Evolutionary conservation across 2,888 invertebrate species (phyloP).

Genomic region (Glyphotaelius pellucidus): DNA sequence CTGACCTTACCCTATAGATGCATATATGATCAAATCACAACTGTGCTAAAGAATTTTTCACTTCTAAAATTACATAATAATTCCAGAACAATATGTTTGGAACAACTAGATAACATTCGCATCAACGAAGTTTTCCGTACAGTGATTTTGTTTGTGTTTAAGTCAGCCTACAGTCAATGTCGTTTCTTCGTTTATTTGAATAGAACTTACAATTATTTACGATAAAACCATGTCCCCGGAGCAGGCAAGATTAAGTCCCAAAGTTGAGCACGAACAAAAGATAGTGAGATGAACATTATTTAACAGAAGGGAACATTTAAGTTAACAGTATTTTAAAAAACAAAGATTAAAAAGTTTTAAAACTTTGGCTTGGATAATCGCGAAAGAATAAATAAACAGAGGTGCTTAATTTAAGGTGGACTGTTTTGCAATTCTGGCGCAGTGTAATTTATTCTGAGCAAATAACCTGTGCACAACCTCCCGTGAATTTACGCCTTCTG

Average conservation of each 20-base stretch:
- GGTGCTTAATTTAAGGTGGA: not conserved
- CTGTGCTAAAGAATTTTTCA: too few relatives aligned
- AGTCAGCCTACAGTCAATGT: not conserved
- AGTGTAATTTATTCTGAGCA: not conserved
- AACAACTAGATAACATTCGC: too few relatives aligned
- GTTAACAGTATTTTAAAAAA: not conserved
- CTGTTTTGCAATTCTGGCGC: not conserved
- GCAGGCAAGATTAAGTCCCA: not conserved
- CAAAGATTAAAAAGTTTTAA: slow-evolving; percentile 2
- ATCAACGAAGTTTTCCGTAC: too few relatives aligned
- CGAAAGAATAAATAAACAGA: not conserved
- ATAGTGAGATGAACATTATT: not conserved
- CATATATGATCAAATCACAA: too few relatives aligned
- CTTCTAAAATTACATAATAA: not conserved
- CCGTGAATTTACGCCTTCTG: not conserved
- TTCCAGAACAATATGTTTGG: not conserved
- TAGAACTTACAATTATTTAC: not conserved
- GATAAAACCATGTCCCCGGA: not conserved
- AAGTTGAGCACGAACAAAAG: not conserved
- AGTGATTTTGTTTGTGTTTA: not conserved
- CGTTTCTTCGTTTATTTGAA: not conserved
- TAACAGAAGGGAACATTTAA: not conserved
- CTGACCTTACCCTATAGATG: too few relatives aligned
- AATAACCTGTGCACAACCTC: not conserved
- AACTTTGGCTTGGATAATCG: not conserved